phyloP scores from a whole-genome alignment of 2,888 invertebrate species.

The Cerastis leucographa region DNA sequence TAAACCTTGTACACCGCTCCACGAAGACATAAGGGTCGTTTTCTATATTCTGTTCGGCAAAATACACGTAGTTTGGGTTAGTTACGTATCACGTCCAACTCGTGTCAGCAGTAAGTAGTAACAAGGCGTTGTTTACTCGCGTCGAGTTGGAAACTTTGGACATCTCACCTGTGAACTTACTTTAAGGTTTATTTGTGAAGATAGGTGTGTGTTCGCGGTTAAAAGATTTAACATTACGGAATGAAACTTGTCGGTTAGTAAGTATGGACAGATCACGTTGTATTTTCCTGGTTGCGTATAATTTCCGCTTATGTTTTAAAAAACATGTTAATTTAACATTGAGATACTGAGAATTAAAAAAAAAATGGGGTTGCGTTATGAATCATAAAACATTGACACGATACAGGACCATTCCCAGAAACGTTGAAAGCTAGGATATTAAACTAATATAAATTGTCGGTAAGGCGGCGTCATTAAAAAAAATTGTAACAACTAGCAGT shows the following conservation, averaged over 20 bases:
- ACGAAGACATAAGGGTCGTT: conserved; percentile 64
- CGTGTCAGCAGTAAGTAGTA: conserved; percentile 75
- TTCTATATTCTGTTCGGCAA: conserved; percentile 59
- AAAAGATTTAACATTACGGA: conserved; percentile 28
- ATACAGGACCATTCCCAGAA: neutral
- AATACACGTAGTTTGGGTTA: conserved; percentile 65
- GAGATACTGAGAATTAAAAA: neutral
- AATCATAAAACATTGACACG: neutral
- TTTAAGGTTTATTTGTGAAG: conserved; percentile 62
- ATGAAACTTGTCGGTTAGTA: conserved; percentile 18
- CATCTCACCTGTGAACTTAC: conserved; percentile 73
- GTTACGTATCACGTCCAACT: conserved; percentile 70
- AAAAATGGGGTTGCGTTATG: neutral
- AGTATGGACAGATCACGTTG: neutral
- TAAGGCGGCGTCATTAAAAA: too few relatives aligned
- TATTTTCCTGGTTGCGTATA: neutral
- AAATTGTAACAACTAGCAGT: too few relatives aligned
- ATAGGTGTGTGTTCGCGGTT: conserved; percentile 21
- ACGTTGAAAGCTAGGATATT: neutral
- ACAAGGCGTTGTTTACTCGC: conserved; percentile 77
- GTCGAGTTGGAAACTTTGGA: conserved; percentile 76
- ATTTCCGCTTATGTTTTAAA: neutral
- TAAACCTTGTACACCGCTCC: conserved; percentile 43
- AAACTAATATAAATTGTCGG: neutral
- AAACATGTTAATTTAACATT: too few relatives aligned